A percentile compares a stretch with the other conserved stretches of the same genome.
phyloP scores from a whole-genome alignment of 2,888 invertebrate genomes.

The Cantharis nigra region DNA sequence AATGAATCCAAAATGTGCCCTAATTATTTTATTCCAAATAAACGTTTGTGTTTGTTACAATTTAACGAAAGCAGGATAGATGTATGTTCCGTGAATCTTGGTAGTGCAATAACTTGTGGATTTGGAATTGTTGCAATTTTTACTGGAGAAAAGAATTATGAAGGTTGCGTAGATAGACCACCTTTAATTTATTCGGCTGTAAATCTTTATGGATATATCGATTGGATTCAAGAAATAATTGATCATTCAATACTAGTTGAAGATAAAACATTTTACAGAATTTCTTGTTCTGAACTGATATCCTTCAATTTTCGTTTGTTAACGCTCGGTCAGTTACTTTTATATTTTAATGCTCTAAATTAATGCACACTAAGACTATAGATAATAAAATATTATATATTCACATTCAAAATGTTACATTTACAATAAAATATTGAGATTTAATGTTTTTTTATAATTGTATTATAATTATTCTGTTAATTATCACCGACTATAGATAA shows the following conservation, averaged over 20 bases:
- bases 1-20: neutral
- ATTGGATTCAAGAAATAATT: neutral
- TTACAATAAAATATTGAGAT: neutral
- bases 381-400: neutral
- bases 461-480: neutral
- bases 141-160: neutral
- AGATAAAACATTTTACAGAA: neutral
- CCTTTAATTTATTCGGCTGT: neutral
- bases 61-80: neutral
- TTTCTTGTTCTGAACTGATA: neutral
- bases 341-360: neutral
- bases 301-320: neutral
- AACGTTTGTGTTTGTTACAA: slow-evolving; percentile 4
- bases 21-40: neutral
- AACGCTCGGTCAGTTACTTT: neutral
- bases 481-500: slow-evolving; percentile 63
- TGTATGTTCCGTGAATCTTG: neutral
- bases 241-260: neutral
- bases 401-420: neutral
- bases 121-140: neutral
- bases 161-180: neutral
- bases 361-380: neutral
- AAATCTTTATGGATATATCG: neutral
- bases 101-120: neutral
- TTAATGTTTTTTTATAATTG: neutral